phyloP scores from a whole-genome alignment of 2,113 vertebrate species.

The Gobiocypris rarus region DNA sequence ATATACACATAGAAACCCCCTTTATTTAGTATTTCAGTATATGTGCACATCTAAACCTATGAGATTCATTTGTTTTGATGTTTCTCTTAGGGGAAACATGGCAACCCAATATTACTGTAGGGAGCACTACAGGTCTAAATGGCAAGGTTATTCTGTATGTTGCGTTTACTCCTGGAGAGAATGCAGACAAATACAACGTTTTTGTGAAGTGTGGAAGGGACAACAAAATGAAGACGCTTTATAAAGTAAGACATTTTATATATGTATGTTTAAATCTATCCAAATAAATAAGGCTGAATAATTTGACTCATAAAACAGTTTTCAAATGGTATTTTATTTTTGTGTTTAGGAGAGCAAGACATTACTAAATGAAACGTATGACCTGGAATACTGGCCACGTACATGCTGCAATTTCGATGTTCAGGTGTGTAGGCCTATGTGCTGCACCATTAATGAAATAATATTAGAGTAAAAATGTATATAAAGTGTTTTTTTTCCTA shows the following conservation, averaged over 20 bases:
- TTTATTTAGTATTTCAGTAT: background rate
- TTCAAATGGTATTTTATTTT: background rate
- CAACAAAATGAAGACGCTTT: rapidly evolving
- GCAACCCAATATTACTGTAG: constrained; percentile 66
- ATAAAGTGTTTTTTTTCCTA: background rate
- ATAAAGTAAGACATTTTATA: constrained; percentile 52
- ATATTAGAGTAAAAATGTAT: background rate
- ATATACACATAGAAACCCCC: background rate
- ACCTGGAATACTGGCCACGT: constrained; percentile 60
- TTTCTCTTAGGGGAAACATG: constrained; percentile 70
- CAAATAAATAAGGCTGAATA: background rate
- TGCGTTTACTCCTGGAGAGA: constrained; percentile 60
- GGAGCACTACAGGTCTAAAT: background rate
- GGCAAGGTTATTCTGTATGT: constrained; percentile 50
- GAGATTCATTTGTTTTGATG: background rate
- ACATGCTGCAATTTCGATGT: constrained; percentile 69
- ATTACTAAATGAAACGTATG: constrained; percentile 60
- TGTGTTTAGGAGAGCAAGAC: constrained; percentile 55
- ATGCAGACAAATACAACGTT: constrained; percentile 64
- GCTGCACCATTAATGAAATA: background rate
- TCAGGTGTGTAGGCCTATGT: constrained; percentile 58
- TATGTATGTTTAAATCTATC: constrained; percentile 8
- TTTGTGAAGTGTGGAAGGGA: constrained; percentile 47
- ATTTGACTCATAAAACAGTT: background rate
- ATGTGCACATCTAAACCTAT: background rate